These are phyloP conservation scores for Chelonia mydas DNA, from an alignment of 2,797 vertebrate genomes.

Conservation along the genomic window DNA sequence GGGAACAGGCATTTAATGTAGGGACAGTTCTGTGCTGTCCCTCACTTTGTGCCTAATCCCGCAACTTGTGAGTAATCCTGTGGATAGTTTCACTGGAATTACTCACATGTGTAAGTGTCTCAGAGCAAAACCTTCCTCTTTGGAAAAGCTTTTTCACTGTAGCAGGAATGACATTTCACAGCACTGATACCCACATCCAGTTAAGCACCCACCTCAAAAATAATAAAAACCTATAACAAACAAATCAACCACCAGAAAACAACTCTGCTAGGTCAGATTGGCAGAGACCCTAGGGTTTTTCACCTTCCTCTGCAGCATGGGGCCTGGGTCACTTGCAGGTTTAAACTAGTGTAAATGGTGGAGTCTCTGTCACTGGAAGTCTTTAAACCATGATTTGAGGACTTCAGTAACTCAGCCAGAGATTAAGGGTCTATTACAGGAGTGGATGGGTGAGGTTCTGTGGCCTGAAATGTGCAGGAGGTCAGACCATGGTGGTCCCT, in stretches of 20 bases:
- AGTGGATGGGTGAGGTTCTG: background rate
- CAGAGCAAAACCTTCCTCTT: background rate
- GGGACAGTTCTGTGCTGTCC: background rate
- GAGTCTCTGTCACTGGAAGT: background rate
- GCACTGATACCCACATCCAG: background rate
- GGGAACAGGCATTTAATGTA: background rate
- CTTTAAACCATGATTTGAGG: background rate
- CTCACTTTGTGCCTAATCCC: background rate
- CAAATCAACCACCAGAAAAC: background rate
- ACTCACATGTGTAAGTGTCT: background rate
- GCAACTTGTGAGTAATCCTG: background rate
- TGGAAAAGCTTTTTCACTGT: background rate
- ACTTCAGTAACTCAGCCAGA: background rate
- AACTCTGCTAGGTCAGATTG: background rate
- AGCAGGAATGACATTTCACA: background rate
- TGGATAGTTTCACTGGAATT: background rate
- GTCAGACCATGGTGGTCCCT: background rate
- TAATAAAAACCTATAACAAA: background rate
- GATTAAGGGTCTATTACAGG: background rate
- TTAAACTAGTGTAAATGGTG: background rate
- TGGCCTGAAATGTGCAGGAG: background rate
- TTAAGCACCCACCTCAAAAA: background rate
- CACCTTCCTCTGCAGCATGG: background rate
- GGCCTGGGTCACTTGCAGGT: background rate
- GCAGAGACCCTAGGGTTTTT: background rate